Evolutionary conservation across 1,140 invertebrate species (phyloP).

Genomic region (Drosophila obscura): DNA sequence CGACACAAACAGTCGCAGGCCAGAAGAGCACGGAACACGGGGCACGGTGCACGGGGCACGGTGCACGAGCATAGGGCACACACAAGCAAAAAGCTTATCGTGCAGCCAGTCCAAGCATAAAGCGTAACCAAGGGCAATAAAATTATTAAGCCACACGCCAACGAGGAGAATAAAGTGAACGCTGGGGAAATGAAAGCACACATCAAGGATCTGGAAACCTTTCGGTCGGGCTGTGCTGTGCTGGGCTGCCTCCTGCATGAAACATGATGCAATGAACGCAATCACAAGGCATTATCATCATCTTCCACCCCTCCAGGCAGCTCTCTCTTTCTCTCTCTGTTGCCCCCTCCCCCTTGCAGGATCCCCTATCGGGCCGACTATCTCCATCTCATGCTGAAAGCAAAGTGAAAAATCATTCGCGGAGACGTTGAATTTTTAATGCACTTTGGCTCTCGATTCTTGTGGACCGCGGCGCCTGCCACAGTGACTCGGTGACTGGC

Average conservation of each 20-base stretch:
- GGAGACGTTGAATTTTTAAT: slow-evolving; percentile 71
- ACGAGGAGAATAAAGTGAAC: slow-evolving; percentile 47
- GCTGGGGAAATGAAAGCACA: slow-evolving; percentile 52
- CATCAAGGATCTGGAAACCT: slow-evolving; percentile 13
- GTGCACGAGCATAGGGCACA: too few relatives aligned
- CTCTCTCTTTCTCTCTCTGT: background rate
- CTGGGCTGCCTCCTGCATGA: slow-evolving; percentile 34
- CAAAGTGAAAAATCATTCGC: slow-evolving; percentile 62
- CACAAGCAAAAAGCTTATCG: slow-evolving; percentile 3
- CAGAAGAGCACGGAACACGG: too few relatives aligned
- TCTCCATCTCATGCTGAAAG: background rate
- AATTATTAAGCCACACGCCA: slow-evolving; percentile 50
- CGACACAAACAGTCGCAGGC: background rate
- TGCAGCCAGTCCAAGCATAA: slow-evolving; percentile 33
- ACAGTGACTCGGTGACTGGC: too few relatives aligned
- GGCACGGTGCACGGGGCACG: background rate
- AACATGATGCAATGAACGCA: slow-evolving; percentile 71
- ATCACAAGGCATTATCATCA: slow-evolving; percentile 54
- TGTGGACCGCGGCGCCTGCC: slow-evolving; percentile 2
- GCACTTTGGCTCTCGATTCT: slow-evolving; percentile 53
- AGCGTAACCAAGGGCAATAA: slow-evolving; percentile 57
- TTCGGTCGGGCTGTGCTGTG: too few relatives aligned
- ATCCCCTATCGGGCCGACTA: too few relatives aligned
- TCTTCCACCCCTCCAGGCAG: too few relatives aligned
- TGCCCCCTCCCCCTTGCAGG: background rate